These are phyloP conservation scores for Andinoacara biseriatus DNA, from an alignment of 2,113 vertebrate genomes.

Conservation along the genomic window DNA sequence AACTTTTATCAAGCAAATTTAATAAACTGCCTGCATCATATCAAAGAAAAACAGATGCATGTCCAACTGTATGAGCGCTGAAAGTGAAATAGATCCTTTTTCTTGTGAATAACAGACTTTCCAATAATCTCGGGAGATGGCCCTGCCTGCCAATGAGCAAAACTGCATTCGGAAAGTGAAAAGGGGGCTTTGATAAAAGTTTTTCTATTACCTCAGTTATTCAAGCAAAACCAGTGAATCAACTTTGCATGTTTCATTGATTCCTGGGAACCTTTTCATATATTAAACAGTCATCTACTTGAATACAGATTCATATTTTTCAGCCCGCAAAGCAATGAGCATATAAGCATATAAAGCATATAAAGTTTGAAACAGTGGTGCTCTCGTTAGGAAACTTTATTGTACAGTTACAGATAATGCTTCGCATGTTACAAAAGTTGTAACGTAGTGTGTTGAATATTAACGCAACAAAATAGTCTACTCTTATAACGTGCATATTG, in stretches of 20 bases:
- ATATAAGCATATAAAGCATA: too few relatives aligned
- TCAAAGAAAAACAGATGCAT: not conserved
- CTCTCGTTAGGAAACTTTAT: not conserved
- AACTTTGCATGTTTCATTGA: constrained; percentile 62
- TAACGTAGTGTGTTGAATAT: not conserved
- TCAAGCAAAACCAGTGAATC: constrained; percentile 63
- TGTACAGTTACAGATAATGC: not conserved
- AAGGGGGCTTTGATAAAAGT: constrained; percentile 63
- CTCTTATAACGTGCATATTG: not conserved
- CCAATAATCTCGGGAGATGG: constrained; percentile 46
- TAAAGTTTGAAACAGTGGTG: not conserved
- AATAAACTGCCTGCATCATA: not conserved
- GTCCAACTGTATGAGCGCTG: constrained; percentile 17
- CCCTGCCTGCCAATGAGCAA: constrained; percentile 53
- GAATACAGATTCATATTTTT: constrained; percentile 49
- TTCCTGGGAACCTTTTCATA: constrained; percentile 45
- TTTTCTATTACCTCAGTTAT: constrained; percentile 71
- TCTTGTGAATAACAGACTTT: constrained; percentile 41
- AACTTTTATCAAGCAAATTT: not conserved
- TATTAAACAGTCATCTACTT: constrained; percentile 44
- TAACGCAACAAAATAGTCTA: not conserved
- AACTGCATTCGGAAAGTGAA: constrained; percentile 43
- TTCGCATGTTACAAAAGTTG: not conserved
- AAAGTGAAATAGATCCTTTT: constrained; percentile 35
- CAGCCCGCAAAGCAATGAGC: constrained; percentile 4